These are phyloP conservation scores for Aplodontia rufa DNA, from an alignment of 2,113 vertebrate species.

Conservation along the genomic window DNA sequence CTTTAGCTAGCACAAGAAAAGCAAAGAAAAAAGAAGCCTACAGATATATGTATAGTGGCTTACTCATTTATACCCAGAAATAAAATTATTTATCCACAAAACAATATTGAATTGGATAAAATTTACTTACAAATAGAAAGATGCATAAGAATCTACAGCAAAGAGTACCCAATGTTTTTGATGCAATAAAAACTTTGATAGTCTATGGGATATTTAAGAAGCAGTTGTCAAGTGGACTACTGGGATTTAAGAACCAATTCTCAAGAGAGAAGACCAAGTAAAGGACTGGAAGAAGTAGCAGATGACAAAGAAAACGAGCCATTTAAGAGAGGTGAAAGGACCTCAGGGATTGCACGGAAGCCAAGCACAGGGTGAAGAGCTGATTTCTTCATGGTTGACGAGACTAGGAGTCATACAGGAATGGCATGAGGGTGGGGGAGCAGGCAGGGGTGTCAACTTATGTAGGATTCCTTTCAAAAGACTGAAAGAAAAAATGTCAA, in stretches of 20 bases:
- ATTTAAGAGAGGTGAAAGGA: background rate
- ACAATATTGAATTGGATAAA: constrained; percentile 2
- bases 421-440: background rate
- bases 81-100: constrained; percentile 20
- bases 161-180: background rate
- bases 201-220: background rate
- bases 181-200: background rate
- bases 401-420: background rate
- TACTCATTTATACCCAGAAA: background rate
- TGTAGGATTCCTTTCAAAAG: background rate
- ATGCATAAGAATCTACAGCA: background rate
- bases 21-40: background rate
- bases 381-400: background rate
- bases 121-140: constrained; percentile 2
- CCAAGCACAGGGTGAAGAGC: background rate
- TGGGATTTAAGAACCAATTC: background rate
- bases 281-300: background rate
- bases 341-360: background rate
- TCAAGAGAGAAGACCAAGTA: background rate
- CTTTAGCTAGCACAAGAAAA: background rate
- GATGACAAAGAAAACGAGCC: background rate
- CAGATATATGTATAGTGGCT: background rate
- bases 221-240: background rate
- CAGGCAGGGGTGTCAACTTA: background rate
- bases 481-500: background rate